These are phyloP conservation scores for Diorhabda sublineata DNA, from an alignment of 1,140 invertebrate genomes.

Conservation along the genomic window DNA sequence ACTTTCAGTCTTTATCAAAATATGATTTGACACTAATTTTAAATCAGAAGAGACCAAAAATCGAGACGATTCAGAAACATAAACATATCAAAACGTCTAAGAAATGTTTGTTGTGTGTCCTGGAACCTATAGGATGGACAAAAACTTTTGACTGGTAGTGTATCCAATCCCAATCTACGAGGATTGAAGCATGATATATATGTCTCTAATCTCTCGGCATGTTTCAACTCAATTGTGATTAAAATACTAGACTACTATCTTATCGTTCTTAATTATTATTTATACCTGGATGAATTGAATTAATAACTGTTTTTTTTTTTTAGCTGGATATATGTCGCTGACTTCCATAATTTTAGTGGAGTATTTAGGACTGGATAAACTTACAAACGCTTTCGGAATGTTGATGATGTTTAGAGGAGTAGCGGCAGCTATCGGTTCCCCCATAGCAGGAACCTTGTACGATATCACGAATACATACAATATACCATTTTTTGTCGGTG, in stretches of 20 bases:
- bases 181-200: background rate
- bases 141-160: background rate
- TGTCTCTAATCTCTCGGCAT: background rate
- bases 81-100: too few species aligned
- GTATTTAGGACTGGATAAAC: slow-evolving; percentile 86
- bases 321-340: slow-evolving; percentile 94
- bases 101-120: too few species aligned
- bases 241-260: background rate
- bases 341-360: slow-evolving; percentile 98
- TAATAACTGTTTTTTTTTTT: slow-evolving; percentile 15
- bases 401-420: slow-evolving; percentile 91
- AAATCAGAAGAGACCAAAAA: too few species aligned
- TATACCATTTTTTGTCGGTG: slow-evolving; percentile 89
- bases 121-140: background rate
- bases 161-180: background rate
- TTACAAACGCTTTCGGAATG: slow-evolving; percentile 95
- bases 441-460: slow-evolving; percentile 79
- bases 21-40: too few species aligned
- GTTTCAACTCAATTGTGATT: background rate
- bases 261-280: background rate
- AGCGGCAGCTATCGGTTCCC: slow-evolving; percentile 81
- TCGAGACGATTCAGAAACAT: too few species aligned
- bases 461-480: slow-evolving; percentile 82
- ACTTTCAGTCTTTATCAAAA: too few species aligned
- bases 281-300: background rate